phyloP scores from a whole-genome alignment of 2,797 vertebrate species.

The Paedocypris micromegethes region DNA sequence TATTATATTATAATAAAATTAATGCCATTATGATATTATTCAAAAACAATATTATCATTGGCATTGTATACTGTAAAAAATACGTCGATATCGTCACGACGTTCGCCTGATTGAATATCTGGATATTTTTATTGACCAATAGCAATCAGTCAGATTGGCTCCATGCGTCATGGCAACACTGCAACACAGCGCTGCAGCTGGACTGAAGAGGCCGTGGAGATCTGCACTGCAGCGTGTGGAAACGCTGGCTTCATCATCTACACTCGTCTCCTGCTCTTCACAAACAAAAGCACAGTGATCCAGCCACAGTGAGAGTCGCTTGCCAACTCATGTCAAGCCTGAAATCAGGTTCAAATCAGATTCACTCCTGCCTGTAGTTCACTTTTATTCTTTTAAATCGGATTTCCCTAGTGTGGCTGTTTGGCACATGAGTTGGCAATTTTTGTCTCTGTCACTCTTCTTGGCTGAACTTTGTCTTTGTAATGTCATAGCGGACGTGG shows the following conservation, averaged over 20 bases:
- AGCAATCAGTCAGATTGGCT: neutral
- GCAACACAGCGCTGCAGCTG: neutral
- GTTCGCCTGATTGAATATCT: no score
- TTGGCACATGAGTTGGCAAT: conserved; percentile 42
- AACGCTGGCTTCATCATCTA: conserved; percentile 37
- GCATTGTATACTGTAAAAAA: no score
- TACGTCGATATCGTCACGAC: no score
- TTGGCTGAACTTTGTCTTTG: conserved; percentile 33
- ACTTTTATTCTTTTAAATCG: no score
- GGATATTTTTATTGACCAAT: neutral
- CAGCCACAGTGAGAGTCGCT: conserved; percentile 34
- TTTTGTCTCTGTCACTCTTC: conserved; percentile 18
- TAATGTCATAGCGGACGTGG: conserved; percentile 30
- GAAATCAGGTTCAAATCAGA: conserved; percentile 7
- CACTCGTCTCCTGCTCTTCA: conserved; percentile 26
- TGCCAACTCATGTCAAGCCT: conserved; percentile 42
- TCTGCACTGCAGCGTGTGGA: conserved; percentile 19
- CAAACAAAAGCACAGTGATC: conserved; percentile 25
- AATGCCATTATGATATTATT: no score
- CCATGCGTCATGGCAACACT: neutral
- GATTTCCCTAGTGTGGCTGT: neutral
- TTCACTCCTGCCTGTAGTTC: neutral
- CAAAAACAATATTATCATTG: no score
- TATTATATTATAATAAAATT: no score
- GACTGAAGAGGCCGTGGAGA: conserved; percentile 9